phyloP scores from a whole-genome alignment of 2,797 vertebrate species.

The Danionella dracula region DNA sequence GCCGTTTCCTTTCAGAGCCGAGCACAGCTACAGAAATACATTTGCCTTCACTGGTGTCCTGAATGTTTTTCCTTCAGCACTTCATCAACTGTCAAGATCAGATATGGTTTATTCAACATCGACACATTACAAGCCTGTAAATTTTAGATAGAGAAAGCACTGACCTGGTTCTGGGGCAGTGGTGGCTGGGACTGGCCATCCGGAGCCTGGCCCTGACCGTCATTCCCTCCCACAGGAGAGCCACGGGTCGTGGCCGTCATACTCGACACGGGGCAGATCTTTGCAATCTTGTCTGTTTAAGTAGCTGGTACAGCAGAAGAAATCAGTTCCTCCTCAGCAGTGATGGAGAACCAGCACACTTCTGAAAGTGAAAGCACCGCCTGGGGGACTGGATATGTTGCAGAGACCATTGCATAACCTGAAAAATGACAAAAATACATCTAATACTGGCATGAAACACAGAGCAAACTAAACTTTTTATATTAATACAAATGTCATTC shows the following conservation, averaged over 20 bases:
- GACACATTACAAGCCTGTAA: no score
- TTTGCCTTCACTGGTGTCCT: background rate
- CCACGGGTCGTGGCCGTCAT: constrained; percentile 99
- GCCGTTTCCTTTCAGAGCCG: background rate
- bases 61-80: background rate
- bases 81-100: background rate
- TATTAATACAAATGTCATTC: no score
- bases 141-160: constrained; percentile 20
- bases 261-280: constrained; percentile 99
- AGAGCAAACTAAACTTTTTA: no score
- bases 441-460: no score
- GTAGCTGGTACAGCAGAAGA: constrained; percentile 91
- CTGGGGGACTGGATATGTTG: constrained; percentile 91
- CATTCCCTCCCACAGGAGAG: constrained; percentile 99
- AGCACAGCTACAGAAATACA: constrained; percentile 15
- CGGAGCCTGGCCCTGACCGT: constrained; percentile 93
- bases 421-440: constrained; percentile 34
- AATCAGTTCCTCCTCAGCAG: constrained; percentile 97
- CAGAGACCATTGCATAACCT: constrained; percentile 99
- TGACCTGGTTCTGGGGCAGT: constrained; percentile 98
- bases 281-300: constrained; percentile 99
- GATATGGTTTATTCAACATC: no score
- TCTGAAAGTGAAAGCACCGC: constrained; percentile 93
- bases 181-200: constrained; percentile 98
- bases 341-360: constrained; percentile 87